These are phyloP conservation scores for Allolobophora icterica DNA, from an alignment of 2,888 invertebrate species.

Conservation along the genomic window DNA sequence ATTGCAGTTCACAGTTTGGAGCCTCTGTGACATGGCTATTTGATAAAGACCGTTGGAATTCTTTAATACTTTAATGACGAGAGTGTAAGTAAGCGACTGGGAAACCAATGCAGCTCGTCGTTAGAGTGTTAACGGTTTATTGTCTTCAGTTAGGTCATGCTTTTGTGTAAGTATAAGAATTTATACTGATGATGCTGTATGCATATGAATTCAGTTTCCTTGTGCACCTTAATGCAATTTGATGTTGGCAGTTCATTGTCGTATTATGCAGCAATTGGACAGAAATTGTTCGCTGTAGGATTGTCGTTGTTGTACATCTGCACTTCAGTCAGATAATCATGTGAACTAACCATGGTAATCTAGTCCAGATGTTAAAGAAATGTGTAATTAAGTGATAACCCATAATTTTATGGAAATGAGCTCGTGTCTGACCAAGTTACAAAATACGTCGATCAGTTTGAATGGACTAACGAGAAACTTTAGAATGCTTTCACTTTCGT, in stretches of 20 bases:
- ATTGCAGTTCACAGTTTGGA: too few species aligned
- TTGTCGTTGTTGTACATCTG: neutral
- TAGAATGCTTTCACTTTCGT: too few species aligned
- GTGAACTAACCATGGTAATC: neutral
- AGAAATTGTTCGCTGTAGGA: too few species aligned
- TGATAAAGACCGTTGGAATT: too few species aligned
- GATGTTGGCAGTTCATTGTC: neutral
- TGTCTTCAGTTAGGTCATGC: neutral
- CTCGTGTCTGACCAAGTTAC: conserved; percentile 10
- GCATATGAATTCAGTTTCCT: neutral
- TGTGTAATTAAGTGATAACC: neutral
- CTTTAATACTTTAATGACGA: too few species aligned
- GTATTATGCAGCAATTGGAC: neutral
- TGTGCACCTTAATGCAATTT: too few species aligned
- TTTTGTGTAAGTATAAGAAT: neutral
- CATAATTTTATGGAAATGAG: neutral
- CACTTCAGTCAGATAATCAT: neutral
- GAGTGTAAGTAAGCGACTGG: too few species aligned
- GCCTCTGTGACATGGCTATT: too few species aligned
- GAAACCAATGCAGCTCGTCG: too few species aligned
- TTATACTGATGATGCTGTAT: neutral
- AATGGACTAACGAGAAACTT: neutral
- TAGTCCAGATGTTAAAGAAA: neutral
- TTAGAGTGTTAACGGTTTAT: neutral
- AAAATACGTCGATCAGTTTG: neutral